Evolutionary conservation across 1,140 invertebrate species (phyloP).

Genomic region (Drosophila rhopaloa): DNA sequence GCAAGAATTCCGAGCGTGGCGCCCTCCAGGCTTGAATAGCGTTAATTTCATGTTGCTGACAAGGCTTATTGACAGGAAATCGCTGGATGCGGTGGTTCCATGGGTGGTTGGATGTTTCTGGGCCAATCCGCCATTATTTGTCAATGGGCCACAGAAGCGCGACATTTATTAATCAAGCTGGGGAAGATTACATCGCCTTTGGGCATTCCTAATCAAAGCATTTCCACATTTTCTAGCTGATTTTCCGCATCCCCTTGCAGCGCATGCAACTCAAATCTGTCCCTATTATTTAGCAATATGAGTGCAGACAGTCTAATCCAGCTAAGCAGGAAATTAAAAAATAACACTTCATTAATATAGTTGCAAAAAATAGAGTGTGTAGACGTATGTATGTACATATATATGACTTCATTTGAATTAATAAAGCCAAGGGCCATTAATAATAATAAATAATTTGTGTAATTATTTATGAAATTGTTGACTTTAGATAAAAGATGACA

Average conservation of each 20-base stretch:
- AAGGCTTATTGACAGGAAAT: slow-evolving; percentile 72
- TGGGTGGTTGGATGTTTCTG: not conserved
- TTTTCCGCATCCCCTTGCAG: not conserved
- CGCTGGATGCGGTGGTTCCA: slow-evolving; percentile 11
- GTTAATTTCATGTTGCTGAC: slow-evolving; percentile 72
- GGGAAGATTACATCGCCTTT: slow-evolving; percentile 43
- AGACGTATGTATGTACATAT: too few relatives aligned
- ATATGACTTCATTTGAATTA: too few relatives aligned
- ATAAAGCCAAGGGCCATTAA: too few relatives aligned
- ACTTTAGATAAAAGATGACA: too few relatives aligned
- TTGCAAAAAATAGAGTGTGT: too few relatives aligned
- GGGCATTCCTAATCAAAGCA: slow-evolving; percentile 58
- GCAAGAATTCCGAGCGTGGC: slow-evolving; percentile 55
- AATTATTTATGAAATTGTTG: too few relatives aligned
- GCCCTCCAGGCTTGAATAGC: slow-evolving; percentile 57
- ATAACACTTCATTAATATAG: slow-evolving; percentile 31
- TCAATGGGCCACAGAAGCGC: slow-evolving; percentile 59
- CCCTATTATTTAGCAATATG: slow-evolving; percentile 70
- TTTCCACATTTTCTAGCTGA: slow-evolving; percentile 52
- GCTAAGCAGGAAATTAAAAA: slow-evolving; percentile 53
- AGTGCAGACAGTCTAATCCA: slow-evolving; percentile 12
- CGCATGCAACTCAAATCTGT: slow-evolving; percentile 54
- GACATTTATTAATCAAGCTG: slow-evolving; percentile 75
- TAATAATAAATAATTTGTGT: too few relatives aligned
- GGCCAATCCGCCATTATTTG: slow-evolving; percentile 46